Evolutionary conservation across 2,113 vertebrate species (phyloP).

Genomic region (Malaclemys terrapin): DNA sequence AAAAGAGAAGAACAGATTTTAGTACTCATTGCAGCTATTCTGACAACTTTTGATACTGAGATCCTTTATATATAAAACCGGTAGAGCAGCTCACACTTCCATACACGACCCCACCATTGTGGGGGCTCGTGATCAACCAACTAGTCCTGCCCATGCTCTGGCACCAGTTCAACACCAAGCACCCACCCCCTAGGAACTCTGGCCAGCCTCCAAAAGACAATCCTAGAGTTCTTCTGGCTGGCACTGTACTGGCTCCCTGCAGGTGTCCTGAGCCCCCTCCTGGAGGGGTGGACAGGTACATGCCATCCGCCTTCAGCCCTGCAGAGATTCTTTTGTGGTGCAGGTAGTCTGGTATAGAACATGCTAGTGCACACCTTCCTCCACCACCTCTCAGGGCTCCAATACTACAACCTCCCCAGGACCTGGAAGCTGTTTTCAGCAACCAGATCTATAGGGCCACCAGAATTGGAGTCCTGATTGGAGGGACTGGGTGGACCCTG

Average conservation of each 20-base stretch:
- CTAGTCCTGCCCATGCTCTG: background rate
- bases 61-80: background rate
- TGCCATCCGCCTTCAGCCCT: background rate
- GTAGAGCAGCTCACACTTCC: background rate
- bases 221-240: background rate
- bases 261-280: background rate
- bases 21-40: background rate
- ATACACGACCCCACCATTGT: background rate
- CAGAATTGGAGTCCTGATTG: background rate
- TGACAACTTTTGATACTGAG: background rate
- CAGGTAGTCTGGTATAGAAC: background rate
- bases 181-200: too few species aligned
- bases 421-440: too few species aligned
- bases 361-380: background rate
- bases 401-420: background rate
- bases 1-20: background rate
- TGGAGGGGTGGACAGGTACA: background rate
- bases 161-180: background rate
- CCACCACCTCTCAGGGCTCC: background rate
- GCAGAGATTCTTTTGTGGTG: background rate
- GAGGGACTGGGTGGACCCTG: background rate
- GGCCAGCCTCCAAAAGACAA: background rate
- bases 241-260: background rate
- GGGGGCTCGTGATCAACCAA: background rate
- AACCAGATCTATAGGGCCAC: too few species aligned